Conservation (phyloP, 2,113 vertebrate species). For the Anhinga anhinga region DNA sequence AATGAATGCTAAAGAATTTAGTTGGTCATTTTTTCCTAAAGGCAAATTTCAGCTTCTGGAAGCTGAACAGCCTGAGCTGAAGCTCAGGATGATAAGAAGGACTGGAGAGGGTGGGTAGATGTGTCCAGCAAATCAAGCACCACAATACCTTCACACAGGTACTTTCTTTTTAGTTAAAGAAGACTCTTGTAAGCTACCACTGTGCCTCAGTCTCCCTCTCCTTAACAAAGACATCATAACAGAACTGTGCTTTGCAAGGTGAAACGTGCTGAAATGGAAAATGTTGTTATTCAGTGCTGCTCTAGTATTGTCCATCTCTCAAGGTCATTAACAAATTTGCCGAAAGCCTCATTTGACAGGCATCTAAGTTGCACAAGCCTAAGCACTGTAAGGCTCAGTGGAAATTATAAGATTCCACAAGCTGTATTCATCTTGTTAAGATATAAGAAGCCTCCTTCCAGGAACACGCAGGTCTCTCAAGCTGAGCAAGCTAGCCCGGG, state of each 20-base stretch:
- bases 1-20: background rate
- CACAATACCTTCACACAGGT: background rate
- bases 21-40: background rate
- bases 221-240: background rate
- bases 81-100: background rate
- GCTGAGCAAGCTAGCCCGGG: background rate
- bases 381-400: background rate
- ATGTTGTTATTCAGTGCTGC: background rate
- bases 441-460: background rate
- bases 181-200: background rate
- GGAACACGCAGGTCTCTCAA: background rate
- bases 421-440: background rate
- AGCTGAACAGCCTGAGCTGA: background rate
- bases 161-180: background rate
- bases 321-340: background rate
- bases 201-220: background rate
- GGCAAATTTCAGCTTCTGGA: background rate
- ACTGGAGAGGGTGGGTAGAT: background rate
- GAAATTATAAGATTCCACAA: conserved; percentile 18
- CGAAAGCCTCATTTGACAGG: background rate
- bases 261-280: background rate
- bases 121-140: background rate
- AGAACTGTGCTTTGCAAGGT: background rate
- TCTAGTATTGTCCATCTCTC: background rate
- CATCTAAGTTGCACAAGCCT: background rate